Conservation (phyloP, 2,113 vertebrate genomes). For the Ibidorhyncha struthersii region DNA sequence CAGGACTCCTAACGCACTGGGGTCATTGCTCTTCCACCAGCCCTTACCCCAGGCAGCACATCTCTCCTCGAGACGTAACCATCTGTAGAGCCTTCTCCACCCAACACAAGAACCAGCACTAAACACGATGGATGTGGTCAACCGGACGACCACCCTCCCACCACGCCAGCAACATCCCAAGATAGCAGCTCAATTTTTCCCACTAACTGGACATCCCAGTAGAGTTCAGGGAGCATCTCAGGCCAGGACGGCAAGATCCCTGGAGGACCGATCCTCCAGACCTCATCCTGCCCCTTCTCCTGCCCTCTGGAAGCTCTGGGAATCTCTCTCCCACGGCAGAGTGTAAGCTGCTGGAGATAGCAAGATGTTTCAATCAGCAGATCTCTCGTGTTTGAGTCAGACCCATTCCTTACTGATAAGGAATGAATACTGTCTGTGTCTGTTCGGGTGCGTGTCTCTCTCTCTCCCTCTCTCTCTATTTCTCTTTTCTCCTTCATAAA, state of each 20-base stretch:
- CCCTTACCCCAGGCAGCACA: neutral
- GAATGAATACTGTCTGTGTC: constrained; percentile 26
- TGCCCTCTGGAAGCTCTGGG: neutral
- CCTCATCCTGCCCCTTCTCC: neutral
- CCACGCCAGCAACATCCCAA: accelerated
- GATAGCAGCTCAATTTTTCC: neutral
- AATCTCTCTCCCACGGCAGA: neutral
- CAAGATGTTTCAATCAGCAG: constrained; percentile 39
- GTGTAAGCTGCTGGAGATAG: neutral
- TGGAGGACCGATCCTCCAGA: neutral
- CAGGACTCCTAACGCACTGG: neutral
- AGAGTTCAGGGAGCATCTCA: neutral
- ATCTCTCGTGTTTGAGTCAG: neutral
- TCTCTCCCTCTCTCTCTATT: constrained; percentile 27
- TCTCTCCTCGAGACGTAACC: neutral
- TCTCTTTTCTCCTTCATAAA: constrained; percentile 63
- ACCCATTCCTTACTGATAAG: constrained; percentile 19
- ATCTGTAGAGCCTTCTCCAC: neutral
- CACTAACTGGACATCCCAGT: neutral
- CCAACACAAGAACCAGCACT: neutral
- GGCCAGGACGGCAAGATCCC: neutral
- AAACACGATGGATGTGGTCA: neutral
- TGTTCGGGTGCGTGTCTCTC: neutral
- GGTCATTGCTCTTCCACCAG: neutral
- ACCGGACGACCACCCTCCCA: neutral